Percentiles rank a stretch among this genome's conserved stretches.
Evolutionary conservation across 2,888 invertebrate genomes (phyloP).

Genomic region (Timandra comae): DNA sequence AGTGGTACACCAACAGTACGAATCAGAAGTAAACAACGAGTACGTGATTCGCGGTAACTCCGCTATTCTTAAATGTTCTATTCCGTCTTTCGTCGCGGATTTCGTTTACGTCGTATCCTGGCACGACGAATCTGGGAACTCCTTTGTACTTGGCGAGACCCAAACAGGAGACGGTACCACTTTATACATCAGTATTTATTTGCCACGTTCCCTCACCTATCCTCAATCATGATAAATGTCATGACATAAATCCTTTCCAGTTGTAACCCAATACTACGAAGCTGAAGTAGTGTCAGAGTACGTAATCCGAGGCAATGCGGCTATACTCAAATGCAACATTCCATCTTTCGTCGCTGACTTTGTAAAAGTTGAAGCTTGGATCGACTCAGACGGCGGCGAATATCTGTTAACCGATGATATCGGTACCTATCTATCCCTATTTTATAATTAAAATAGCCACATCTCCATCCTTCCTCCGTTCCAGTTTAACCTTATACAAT

Average conservation of each 20-base stretch:
- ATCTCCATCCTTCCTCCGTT: slow-evolving; percentile 15
- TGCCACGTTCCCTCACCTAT: slow-evolving; percentile 14
- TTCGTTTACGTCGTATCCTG: slow-evolving; percentile 92
- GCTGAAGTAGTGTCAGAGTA: slow-evolving; percentile 93
- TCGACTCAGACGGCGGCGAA: slow-evolving; percentile 80
- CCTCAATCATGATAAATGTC: slow-evolving; percentile 11
- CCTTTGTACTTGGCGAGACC: slow-evolving; percentile 47
- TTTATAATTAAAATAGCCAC: slow-evolving; percentile 17
- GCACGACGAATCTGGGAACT: slow-evolving; percentile 86
- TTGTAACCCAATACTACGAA: slow-evolving; percentile 92
- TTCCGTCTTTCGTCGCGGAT: slow-evolving; percentile 95
- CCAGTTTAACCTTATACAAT: slow-evolving; percentile 6
- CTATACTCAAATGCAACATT: slow-evolving; percentile 91
- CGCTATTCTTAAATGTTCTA: slow-evolving; percentile 91
- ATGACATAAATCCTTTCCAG: slow-evolving; percentile 64
- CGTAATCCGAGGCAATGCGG: slow-evolving; percentile 91
- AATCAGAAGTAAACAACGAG: slow-evolving; percentile 94
- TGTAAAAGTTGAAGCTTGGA: slow-evolving; percentile 91
- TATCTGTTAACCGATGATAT: slow-evolving; percentile 83
- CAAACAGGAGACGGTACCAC: slow-evolving; percentile 56
- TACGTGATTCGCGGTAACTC: slow-evolving; percentile 93
- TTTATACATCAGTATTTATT: slow-evolving; percentile 10
- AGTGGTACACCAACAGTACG: slow-evolving; percentile 94
- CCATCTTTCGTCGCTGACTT: slow-evolving; percentile 94
- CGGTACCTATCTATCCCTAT: slow-evolving; percentile 78